Evolutionary conservation across 92 coral and sea anemone species (phyloP), one percentile per base, ranked within the genome.

Genomic region (Palythoa heliodiscus): DNA sequence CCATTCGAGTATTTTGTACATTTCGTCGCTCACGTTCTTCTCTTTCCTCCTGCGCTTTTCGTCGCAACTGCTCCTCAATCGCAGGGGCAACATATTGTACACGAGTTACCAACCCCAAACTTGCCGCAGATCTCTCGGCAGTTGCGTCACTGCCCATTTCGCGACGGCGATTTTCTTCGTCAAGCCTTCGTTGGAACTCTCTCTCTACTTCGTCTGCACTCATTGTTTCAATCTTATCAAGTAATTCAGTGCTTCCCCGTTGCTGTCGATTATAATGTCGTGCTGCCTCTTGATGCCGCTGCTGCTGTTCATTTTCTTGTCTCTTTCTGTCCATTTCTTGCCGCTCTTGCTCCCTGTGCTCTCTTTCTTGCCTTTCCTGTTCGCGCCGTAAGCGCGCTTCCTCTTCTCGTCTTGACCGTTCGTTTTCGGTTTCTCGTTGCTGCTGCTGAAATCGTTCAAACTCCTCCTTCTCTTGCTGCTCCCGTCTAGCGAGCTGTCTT

Each of bases 111-210:
- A 93, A 91, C 25, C 94, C 98, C 75, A 94, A 83, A 9, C 93
- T 94, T 15, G 92, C 93, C 0, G 95, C 97, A 0, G 92, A 53
- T 54, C 91, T 83, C 48, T 87, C 89, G 70, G 81, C 48, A 52
- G 77, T 19, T 6, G 75, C 78, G 53, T 37, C 92, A 29, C 66
- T 83, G 55, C 71, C 92, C 14, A 76, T 25, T 5, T 86, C 86
- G 39, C 89, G 88, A 24, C 94, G 78, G 48, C 89, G 87, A 14
- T 82, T 86, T 20, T 94, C 98, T 29, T 86, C 91, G 22, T 90
- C 98, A 60, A 97, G 90, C 17, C 98, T 97, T 37, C 90, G 94
- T 69, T 93, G 91, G 76, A 97, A 97, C 67, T 97, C 98, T 3
- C 90, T 91, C 71, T 97, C 99, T 15, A 97, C 95, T 72, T 97